Evolutionary conservation across 2,888 invertebrate genomes (phyloP), one percentile per base, ranked within the genome.

Genomic region (Eristalis arbustorum): DNA sequence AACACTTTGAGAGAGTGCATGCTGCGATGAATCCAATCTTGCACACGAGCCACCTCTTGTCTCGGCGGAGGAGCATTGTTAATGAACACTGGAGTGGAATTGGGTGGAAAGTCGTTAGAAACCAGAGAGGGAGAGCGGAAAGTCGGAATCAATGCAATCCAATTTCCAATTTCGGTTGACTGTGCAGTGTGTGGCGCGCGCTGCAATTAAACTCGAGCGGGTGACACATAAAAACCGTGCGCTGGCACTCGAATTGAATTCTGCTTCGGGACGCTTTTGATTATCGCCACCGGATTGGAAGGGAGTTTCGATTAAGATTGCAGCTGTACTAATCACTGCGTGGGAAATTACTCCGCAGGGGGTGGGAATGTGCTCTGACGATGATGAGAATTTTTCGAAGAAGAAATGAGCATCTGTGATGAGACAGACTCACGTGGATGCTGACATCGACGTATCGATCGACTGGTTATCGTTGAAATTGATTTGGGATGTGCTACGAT

Each of bases 151-250:
- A 22, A 59, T 61, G 75, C 64, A 81, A 81, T 81, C 49, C 69
- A 68, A 81, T 80, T 74, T 74, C 31, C 56, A 63, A 74, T 71
- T 75, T 66, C 49, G 18, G 49, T 49, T 64, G 64, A 71, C 31
- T 31, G 18, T 74, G 64, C 63, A 56, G 42, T 31, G 31, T 31
- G 31, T 72, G n/a, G n/a, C n/a, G n/a, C n/a, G n/a, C n/a, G n/a
- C 49, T 59, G 59, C 67, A 74, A 74, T 74, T 61, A 74, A 62
- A 67, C 73, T 18, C 13, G n/a, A 25, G 23, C 59, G 25, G 5
- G 59, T 59, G 59, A 25, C 49, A 25, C 49, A 59, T 25, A 1
- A 23, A 25, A 59, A 59, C 59, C 25, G 59, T 8, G 10, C 25
- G 59, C 2, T 25, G 59, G 59, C 4, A 59, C 13, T 59, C n/a